Conservation (phyloP, 2,888 invertebrate genomes). For the Camptogramma bilineatum region DNA sequence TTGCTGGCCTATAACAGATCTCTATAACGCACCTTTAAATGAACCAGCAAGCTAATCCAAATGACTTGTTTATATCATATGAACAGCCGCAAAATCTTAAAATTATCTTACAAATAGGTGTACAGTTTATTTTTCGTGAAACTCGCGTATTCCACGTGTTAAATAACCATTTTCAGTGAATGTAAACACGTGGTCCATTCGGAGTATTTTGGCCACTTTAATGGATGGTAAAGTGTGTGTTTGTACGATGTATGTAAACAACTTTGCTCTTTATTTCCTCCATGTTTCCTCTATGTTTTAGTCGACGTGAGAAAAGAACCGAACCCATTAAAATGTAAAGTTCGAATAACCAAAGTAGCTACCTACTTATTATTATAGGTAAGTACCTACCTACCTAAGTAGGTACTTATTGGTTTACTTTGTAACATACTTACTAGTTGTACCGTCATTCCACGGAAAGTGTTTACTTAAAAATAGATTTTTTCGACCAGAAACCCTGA, state of each 20-base stretch:
- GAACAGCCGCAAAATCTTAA: conserved; percentile 20
- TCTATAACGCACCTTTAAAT: not conserved
- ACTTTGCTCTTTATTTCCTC: not conserved
- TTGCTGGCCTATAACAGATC: conserved; percentile 4
- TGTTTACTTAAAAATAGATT: no score
- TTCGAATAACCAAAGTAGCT: no score
- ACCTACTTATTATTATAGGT: no score
- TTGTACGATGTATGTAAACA: not conserved
- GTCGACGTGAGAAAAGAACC: not conserved
- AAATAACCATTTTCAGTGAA: conserved; percentile 21
- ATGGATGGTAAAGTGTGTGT: not conserved
- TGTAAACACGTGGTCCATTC: conserved; percentile 13
- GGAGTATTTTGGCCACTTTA: conserved; percentile 5
- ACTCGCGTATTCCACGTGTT: conserved; percentile 22
- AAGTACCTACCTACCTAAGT: no score
- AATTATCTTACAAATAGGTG: not conserved
- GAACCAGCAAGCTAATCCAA: not conserved
- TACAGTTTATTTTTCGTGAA: conserved; percentile 20
- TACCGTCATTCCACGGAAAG: no score
- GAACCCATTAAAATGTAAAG: not conserved
- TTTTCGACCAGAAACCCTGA: no score
- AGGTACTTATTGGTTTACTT: no score
- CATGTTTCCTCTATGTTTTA: not conserved
- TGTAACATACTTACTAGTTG: no score
- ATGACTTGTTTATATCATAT: conserved; percentile 20